Conservation (phyloP, 1,140 invertebrate species). For the Zophobas atratus region DNA sequence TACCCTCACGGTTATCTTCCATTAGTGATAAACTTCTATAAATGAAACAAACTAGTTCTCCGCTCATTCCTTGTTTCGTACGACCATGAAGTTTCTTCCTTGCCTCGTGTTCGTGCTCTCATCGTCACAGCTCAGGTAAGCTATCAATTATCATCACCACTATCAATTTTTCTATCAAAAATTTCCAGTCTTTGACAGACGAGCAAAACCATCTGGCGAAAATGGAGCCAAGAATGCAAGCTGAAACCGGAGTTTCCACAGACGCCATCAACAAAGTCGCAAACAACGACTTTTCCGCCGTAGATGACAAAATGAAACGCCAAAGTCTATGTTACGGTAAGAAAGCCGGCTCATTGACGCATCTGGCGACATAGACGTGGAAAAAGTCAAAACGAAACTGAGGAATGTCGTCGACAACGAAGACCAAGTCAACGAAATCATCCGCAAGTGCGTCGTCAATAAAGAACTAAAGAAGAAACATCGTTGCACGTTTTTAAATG, state of each 20-base stretch:
- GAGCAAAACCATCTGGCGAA: constrained; percentile 69
- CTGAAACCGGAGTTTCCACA: constrained; percentile 55
- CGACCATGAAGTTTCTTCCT: no score
- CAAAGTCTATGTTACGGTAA: constrained; percentile 68
- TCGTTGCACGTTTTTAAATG: constrained; percentile 50
- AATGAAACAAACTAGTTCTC: no score
- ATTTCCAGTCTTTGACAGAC: constrained; percentile 63
- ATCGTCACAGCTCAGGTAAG: no score
- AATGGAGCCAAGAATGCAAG: constrained; percentile 66
- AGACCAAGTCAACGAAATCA: constrained; percentile 44
- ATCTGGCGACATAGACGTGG: constrained; percentile 66
- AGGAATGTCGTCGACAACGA: constrained; percentile 65
- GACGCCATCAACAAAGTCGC: constrained; percentile 65
- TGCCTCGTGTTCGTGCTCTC: no score
- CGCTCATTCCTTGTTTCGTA: no score
- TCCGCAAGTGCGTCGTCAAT: constrained; percentile 52
- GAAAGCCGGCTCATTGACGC: constrained; percentile 65
- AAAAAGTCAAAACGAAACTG: constrained; percentile 66
- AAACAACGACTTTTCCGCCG: constrained; percentile 63
- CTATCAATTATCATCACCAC: no score
- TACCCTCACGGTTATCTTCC: no score
- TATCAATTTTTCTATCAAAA: no score
- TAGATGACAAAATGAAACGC: constrained; percentile 62
- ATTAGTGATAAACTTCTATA: no score
- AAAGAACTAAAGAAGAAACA: constrained; percentile 52